Evolutionary conservation across 2,797 vertebrate genomes (phyloP), one percentile per base, ranked within the genome.

Genomic region (Coreius guichenoti): DNA sequence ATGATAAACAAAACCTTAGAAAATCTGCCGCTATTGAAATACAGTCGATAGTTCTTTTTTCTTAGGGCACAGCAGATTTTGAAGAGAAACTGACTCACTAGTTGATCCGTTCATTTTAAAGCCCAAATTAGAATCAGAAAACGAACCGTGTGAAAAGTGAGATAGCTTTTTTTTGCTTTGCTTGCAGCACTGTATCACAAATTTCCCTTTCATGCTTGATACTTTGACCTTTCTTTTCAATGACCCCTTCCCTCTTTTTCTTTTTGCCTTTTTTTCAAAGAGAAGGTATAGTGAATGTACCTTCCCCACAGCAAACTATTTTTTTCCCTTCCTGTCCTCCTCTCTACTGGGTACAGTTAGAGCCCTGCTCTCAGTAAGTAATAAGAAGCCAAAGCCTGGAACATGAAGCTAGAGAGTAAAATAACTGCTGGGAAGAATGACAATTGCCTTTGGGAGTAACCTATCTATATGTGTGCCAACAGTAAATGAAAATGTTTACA

Each of bases 1-100:
- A 72, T 47, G 75, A 70, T 84, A 84, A 78, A 84, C 75, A 84
- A 84, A 78, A 78, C 58, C 83, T 69, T 78, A 58, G 78, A 68
- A 84, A 78, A 58, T n/a, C 19, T 1, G 8, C 49, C 49, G 19
- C n/a, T 19, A 14, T 61, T 56, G 36, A 7, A 69, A 84, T 54
- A 84, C 26, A 61, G 61, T 70, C 65, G 54, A 78, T 58, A 17
- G 49, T 58, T 58, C 31, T 76, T 84, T 84, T 77, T 56, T 56
- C 63, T 58, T 21, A 19, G 13, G 82, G 63, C 47, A 45, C 23
- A 19, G 45, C 56, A 39, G 73, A 54, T 36, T 77, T 56, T 68
- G n/a, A 56, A 45, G 65, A 45, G 19, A 84, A 78, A 45, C 82
- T 69, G 73, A 77, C 36, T 58, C 75, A 78, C 36, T 11, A 6